A percentile compares a stretch with the other conserved stretches of the same genome.
Evolutionary conservation across 2,888 invertebrate genomes (phyloP).

Genomic region (Cremastinae sp.): DNA sequence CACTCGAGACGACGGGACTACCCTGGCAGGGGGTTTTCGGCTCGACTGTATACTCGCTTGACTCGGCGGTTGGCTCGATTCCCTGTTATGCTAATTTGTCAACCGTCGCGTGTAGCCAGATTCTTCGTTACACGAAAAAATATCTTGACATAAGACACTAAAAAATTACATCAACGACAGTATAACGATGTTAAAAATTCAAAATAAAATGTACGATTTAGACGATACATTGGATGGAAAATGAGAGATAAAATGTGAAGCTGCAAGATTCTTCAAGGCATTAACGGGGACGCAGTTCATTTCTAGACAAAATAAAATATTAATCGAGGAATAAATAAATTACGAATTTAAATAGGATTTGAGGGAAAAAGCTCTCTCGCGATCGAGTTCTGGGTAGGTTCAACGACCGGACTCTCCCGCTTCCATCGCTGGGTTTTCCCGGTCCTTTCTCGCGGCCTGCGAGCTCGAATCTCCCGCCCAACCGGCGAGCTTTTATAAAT

Average conservation of each 20-base stretch:
- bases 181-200: too few relatives aligned
- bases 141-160: not conserved
- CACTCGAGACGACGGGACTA: slow-evolving; percentile 74
- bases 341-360: not conserved
- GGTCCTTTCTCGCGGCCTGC: slow-evolving; percentile 40
- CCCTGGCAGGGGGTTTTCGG: slow-evolving; percentile 69
- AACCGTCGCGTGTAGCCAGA: slow-evolving; percentile 71
- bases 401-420: slow-evolving; percentile 55
- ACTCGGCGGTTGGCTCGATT: slow-evolving; percentile 77
- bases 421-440: slow-evolving; percentile 45
- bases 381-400: slow-evolving; percentile 48
- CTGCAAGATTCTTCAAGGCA: too few relatives aligned
- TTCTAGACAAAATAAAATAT: not conserved
- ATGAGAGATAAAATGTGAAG: too few relatives aligned
- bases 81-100: slow-evolving; percentile 80
- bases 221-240: too few relatives aligned
- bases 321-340: not conserved
- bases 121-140: too few relatives aligned
- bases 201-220: too few relatives aligned
- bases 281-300: too few relatives aligned
- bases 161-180: too few relatives aligned
- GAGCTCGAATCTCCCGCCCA: slow-evolving; percentile 47
- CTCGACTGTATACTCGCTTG: slow-evolving; percentile 70
- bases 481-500: slow-evolving; percentile 58
- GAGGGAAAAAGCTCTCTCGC: slow-evolving; percentile 4